A percentile compares a stretch with the other conserved stretches of the same genome.
Conservation (phyloP, 2,797 vertebrate genomes). For the Hybognathus amarus region DNA sequence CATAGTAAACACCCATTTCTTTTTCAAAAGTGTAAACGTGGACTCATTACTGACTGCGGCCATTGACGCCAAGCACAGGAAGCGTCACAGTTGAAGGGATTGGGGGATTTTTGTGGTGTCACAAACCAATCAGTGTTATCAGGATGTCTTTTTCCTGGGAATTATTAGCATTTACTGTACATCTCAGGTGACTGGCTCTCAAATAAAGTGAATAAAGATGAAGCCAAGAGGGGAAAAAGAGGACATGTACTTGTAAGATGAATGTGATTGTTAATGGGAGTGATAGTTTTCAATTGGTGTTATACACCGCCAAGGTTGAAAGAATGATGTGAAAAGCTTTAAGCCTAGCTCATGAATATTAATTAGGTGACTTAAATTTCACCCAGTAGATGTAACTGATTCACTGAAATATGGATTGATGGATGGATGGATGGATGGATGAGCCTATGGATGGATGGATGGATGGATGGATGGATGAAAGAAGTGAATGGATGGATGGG, state of each 20-base stretch:
- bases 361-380: neutral
- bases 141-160: neutral
- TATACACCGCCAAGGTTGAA: neutral
- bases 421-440: no score
- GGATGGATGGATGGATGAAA: no score
- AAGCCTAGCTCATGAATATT: neutral
- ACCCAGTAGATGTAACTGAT: neutral
- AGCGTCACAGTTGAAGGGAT: neutral
- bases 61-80: neutral
- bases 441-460: no score
- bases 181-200: neutral
- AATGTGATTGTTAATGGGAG: neutral
- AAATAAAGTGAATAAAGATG: neutral
- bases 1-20: neutral
- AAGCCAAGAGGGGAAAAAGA: neutral
- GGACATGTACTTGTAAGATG: neutral
- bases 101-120: neutral
- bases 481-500: no score
- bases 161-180: conserved; percentile 3
- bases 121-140: conserved; percentile 12
- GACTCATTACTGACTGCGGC: neutral
- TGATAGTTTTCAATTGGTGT: neutral
- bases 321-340: conserved; percentile 8
- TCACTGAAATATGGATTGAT: neutral
- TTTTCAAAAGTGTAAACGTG: neutral